Evolutionary conservation across 1,140 invertebrate genomes (phyloP), one percentile per base, ranked within the genome.

Genomic region (Nautilus pompilius): DNA sequence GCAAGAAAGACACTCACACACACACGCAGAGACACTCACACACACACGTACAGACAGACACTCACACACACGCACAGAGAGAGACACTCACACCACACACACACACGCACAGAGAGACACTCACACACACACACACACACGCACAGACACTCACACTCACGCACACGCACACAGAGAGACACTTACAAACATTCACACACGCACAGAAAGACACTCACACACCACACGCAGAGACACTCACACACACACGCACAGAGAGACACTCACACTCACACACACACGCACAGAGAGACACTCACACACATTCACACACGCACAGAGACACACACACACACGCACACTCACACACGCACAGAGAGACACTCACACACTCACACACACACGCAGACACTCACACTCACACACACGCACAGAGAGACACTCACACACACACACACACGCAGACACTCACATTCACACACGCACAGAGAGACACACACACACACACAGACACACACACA

Each of bases 341-440:
- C 30, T 55, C 24, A 62, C 46, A 62, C 24, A 62, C 6, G 10
- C 10, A 32, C 29, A 36, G 17, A 62, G 15, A 62, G 24, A 62
- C 4, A 33, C 49, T 55, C 49, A 54, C 5, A 62, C n/a, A 54
- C 24, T 33, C 5, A 32, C 4, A 41, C 5, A 29, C 29, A 41
- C 2, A 3, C 32, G 45, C 3, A 34, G 4, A 62, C 5, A 56
- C 49, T 55, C 17, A 56, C 49, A 62, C 17, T 55, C 24, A 62
- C 58, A 61, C 17, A 51, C 15, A 41, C 49, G 61, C 20, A 60
- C 41, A 60, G 26, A 48, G 36, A 60, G 36, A 60, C 15, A 60
- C 26, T 49, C 58, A 60, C 26, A 33, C 26, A 30, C 32, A 61
- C 24, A 54, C 49, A 45, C 45, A 54, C 58, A 61, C 46, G 46